Evolutionary conservation across 2,113 vertebrate species (phyloP), one percentile per base, ranked within the genome.

Genomic region (Antechinus stuartii): DNA sequence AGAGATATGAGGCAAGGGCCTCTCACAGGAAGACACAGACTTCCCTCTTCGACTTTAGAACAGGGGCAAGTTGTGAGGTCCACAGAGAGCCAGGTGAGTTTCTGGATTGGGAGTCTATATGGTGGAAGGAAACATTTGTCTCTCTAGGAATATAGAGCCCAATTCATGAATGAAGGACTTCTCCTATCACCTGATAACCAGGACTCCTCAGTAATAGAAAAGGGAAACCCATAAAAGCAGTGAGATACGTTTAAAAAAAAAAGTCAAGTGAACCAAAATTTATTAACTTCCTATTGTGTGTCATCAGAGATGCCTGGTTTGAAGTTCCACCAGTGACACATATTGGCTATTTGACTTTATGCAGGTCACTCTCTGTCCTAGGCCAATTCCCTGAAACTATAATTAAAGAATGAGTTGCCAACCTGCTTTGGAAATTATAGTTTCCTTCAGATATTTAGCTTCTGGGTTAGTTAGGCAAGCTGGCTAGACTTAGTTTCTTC

Each of bases 161-260:
- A 3, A 35, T 23, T 30, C 14, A 57, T 52, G 50, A 52, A 52
- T 52, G 50, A 52, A 52, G 50, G 50, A 95, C 96, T 93, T 98
- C 97, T 96, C 11, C 5, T 94, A 95, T 98, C 98, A 98, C 98
- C 98, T 99, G 98, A 97, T 97, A 96, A 54, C 95, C 96, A 96
- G 96, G 95, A 42, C 95, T 95, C 91, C 95, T 97, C 96, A 91
- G 95, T 89, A 92, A 93, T 95, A 96, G 92, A 97, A 89, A 2
- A 68, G 56, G 50, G 96, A 90, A 95, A 95, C 46, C 93, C 54
- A 46, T 91, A 27, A 93, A 97, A 91, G 57, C 93, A 95, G 94
- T 94, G 95, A 92, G 84, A 68, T 56, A 91, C 92, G 76, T 95
- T 94, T 95, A 11, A 50, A 50, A 50, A 57, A 11, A 26, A 26